Conservation (phyloP, 2,888 invertebrate species). For the Zhuqinia jingwanae region DNA sequence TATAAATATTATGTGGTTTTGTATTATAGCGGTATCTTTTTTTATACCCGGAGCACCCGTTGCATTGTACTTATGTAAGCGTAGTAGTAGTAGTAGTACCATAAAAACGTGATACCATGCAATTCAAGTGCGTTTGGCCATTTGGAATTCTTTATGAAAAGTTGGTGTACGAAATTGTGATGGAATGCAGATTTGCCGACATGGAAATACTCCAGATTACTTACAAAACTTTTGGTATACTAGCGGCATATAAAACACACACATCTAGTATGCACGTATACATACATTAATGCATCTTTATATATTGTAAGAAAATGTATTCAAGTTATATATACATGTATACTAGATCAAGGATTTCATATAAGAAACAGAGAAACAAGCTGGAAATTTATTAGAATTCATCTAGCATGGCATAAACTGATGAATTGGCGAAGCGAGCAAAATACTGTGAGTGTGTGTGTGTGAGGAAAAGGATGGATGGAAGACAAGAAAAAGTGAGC, state of each 20-base stretch:
- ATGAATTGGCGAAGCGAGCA: constrained; percentile 49
- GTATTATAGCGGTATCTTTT: too few species aligned
- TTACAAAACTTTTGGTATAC: not conserved
- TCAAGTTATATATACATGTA: too few species aligned
- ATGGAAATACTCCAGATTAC: not conserved
- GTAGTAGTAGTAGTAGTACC: too few species aligned
- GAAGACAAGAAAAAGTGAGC: constrained; percentile 38
- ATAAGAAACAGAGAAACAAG: constrained; percentile 39
- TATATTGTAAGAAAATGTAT: not conserved
- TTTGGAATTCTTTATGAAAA: not conserved
- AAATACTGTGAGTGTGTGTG: constrained; percentile 40
- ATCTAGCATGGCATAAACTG: constrained; percentile 53
- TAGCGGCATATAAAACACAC: not conserved
- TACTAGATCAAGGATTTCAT: too few species aligned
- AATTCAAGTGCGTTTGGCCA: not conserved
- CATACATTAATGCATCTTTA: too few species aligned
- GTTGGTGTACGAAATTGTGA: not conserved
- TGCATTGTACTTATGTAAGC: too few species aligned
- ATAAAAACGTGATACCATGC: not conserved
- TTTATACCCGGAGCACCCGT: too few species aligned
- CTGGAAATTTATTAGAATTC: constrained; percentile 63
- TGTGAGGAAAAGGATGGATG: constrained; percentile 13
- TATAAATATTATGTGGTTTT: too few species aligned
- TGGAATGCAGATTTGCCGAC: not conserved
- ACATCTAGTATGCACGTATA: not conserved